Percentiles rank a stretch among this genome's conserved stretches.
Evolutionary conservation across 2,113 vertebrate genomes (phyloP).

Genomic region (Ailurus styani): DNA sequence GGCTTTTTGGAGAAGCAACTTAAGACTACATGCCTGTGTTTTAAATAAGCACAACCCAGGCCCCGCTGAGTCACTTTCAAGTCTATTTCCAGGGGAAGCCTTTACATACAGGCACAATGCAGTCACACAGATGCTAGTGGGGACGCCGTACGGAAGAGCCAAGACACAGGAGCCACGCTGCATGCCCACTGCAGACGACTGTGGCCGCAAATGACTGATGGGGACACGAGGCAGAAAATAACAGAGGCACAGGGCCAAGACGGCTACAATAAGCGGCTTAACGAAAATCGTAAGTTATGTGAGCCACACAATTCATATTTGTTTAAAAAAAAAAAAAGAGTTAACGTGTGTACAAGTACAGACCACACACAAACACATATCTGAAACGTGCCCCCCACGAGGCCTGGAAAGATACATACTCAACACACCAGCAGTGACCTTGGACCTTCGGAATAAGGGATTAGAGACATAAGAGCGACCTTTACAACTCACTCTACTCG

Average conservation of each 20-base stretch:
- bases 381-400: neutral
- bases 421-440: neutral
- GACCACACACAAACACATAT: neutral
- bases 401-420: neutral
- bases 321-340: neutral
- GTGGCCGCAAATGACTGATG: neutral
- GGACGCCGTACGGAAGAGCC: neutral
- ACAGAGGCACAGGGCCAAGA: neutral
- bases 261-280: neutral
- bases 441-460: neutral
- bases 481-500: neutral
- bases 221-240: neutral
- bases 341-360: neutral
- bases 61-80: neutral
- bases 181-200: neutral
- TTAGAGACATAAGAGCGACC: neutral
- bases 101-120: neutral
- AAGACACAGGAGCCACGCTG: neutral
- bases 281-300: rapidly evolving
- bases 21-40: neutral
- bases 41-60: neutral
- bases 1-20: neutral
- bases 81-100: neutral
- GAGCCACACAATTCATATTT: neutral
- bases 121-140: neutral